Base-by-base conservation (phyloP, 2,888 invertebrate genomes). In the Hemithea aestivaria region DNA sequence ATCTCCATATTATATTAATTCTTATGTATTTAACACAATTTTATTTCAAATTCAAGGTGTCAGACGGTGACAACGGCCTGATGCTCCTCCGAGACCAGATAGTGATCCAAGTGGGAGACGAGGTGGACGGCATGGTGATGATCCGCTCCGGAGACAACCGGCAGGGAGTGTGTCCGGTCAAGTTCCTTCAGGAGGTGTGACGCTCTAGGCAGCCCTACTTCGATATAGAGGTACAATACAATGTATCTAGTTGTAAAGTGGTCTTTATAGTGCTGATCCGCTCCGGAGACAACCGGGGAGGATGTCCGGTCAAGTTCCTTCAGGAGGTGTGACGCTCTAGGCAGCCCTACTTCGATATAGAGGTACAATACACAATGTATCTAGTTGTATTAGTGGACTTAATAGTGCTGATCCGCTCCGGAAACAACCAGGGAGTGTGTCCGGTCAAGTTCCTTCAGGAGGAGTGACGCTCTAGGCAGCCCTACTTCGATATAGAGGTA, bases 141-240 rank as follows among this genome's bases (percentile, higher is more conserved):
- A 96, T 98, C 48, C 91, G 97, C 35, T 95, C 95, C 28, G 96
- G 96, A 0, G 95, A 96, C 67, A 96, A 96, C 87, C 95, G 95
- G 57, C 96, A 96, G 79, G 96, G 95, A 41, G 92, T 95, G 53
- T 98, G 97, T 80, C 97, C 97, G n/a, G 82, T 96, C 25, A 96
- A 96, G 78, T 98, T 96, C 73, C 90, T 98, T 46, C 95, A 96
- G 88, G 97, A 97, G 87, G 96, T 96, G 93, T 96, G 96, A 96
- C 95, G 84, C 80, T 80, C 81, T 59, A 74, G 73, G 63, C 70
- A 79, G 53, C 80, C 82, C 55, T 68, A 68, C 67, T 78, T 79
- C 62, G 66, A 73, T 63, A 62, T 73, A 53, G 74, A 72, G 67
- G 81, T 81, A 57, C 25, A 5, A 16, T 4, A 16, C 16, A 16